These are phyloP conservation scores for Pristionchus fissidentatus DNA, from an alignment of 2,888 invertebrate genomes.

Conservation along the genomic window DNA sequence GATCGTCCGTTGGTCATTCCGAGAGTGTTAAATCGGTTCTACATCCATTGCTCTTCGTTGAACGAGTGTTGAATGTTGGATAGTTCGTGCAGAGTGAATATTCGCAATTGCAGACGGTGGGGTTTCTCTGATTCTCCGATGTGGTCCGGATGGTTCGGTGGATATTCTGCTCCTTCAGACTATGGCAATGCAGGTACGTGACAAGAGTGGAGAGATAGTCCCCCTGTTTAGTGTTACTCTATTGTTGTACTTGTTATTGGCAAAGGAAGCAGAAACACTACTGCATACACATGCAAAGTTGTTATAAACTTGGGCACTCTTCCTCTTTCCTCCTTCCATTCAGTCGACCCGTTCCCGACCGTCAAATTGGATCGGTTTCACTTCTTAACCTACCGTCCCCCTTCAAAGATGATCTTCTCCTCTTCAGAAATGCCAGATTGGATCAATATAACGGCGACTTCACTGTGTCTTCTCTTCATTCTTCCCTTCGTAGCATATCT, in stretches of 20 bases:
- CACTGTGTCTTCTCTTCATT: constrained; percentile 63
- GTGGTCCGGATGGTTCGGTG: constrained; percentile 62
- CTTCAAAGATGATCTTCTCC: neutral
- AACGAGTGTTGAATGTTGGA: no score
- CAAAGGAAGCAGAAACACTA: neutral
- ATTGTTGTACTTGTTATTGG: constrained; percentile 55
- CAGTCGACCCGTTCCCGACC: neutral
- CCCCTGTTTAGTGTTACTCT: constrained; percentile 48
- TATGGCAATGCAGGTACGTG: constrained; percentile 57
- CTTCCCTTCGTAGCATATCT: constrained; percentile 72
- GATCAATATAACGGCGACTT: constrained; percentile 22
- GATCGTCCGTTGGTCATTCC: constrained; percentile 10
- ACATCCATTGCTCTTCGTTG: no score
- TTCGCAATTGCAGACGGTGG: neutral
- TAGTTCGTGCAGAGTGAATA: no score
- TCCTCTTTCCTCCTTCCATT: neutral
- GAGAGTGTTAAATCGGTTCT: neutral
- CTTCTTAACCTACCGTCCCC: neutral
- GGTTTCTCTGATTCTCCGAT: neutral
- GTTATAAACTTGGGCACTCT: neutral
- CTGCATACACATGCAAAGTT: constrained; percentile 1
- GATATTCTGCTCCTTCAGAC: constrained; percentile 62
- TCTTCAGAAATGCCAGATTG: constrained; percentile 37
- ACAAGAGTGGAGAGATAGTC: constrained; percentile 50
- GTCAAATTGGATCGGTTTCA: no score